These are phyloP conservation scores for Porites australiensis DNA, from an alignment of 64 coral and sea anemone genomes.

Conservation along the genomic window DNA sequence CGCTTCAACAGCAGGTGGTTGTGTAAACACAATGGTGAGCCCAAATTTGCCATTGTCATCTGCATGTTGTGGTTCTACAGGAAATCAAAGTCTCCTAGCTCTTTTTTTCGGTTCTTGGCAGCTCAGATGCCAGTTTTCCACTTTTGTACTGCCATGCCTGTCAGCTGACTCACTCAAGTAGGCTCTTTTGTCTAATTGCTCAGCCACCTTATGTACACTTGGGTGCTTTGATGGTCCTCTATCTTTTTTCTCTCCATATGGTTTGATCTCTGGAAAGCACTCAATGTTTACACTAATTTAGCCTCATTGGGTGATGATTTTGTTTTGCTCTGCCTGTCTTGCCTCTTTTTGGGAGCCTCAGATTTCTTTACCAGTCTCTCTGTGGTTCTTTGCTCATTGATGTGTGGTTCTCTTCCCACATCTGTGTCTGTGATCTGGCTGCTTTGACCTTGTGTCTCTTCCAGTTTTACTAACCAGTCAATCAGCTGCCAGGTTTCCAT, in stretches of 20 bases:
- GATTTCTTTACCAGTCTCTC: background rate
- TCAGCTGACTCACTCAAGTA: conserved; percentile 29
- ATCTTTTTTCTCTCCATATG: conserved; percentile 53
- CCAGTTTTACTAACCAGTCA: background rate
- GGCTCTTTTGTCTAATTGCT: conserved; percentile 1
- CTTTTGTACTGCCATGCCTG: conserved; percentile 6
- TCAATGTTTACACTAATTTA: background rate
- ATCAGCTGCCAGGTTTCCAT: background rate
- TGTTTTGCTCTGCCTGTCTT: conserved; percentile 4
- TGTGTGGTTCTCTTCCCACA: background rate
- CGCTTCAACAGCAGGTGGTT: background rate
- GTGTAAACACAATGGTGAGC: conserved; percentile 5
- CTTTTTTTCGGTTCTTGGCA: background rate
- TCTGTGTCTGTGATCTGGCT: conserved; percentile 33
- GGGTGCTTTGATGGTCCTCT: conserved; percentile 17
- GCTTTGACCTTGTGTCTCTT: background rate
- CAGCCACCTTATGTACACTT: conserved; percentile 3
- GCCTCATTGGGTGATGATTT: background rate
- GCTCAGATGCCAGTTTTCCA: background rate
- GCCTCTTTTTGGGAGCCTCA: background rate
- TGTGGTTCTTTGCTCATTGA: background rate
- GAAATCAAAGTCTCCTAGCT: background rate
- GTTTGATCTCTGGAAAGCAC: conserved; percentile 28
- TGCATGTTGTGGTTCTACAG: background rate
- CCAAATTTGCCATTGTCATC: background rate